phyloP scores from a whole-genome alignment of 1,140 invertebrate genomes.

The Aphaenogaster ashmeadi region DNA sequence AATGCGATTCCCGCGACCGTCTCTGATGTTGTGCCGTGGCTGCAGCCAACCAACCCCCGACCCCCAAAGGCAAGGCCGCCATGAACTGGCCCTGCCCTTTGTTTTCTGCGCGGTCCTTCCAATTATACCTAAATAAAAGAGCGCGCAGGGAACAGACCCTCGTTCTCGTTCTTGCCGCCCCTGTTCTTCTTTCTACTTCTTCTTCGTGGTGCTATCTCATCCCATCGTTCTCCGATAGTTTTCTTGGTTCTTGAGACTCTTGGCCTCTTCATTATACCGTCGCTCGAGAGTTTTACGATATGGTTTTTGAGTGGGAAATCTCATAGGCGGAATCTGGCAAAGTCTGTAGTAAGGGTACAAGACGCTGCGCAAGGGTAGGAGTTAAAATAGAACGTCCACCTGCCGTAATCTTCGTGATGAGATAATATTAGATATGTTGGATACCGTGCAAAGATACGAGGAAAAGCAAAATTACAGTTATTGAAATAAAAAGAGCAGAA shows the following conservation, averaged over 20 bases:
- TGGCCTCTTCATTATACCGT: slow-evolving; percentile 66
- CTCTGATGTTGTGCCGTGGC: slow-evolving; percentile 68
- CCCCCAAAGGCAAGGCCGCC: slow-evolving; percentile 24
- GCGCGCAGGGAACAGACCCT: slow-evolving; percentile 59
- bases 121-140: slow-evolving; percentile 81
- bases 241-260: slow-evolving; percentile 57
- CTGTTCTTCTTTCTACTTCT: slow-evolving; percentile 42
- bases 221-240: slow-evolving; percentile 44
- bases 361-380: slow-evolving; percentile 3
- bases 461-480: neutral
- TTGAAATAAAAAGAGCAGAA: neutral
- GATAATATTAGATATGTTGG: neutral
- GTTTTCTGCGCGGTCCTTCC: slow-evolving; percentile 72
- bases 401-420: slow-evolving; percentile 30
- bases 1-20: slow-evolving; percentile 69
- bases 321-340: slow-evolving; percentile 53
- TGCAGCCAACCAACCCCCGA: slow-evolving; percentile 23
- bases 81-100: slow-evolving; percentile 73
- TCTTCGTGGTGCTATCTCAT: slow-evolving; percentile 24
- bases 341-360: slow-evolving; percentile 1
- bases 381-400: slow-evolving; percentile 12
- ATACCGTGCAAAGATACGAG: neutral
- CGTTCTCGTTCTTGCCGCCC: slow-evolving; percentile 2
- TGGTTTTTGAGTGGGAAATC: slow-evolving; percentile 51
- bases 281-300: slow-evolving; percentile 62